A percentile compares a stretch with the other conserved stretches of the same genome.
phyloP scores from a whole-genome alignment of 2,797 vertebrate genomes.

The Neoniphon sammara region DNA sequence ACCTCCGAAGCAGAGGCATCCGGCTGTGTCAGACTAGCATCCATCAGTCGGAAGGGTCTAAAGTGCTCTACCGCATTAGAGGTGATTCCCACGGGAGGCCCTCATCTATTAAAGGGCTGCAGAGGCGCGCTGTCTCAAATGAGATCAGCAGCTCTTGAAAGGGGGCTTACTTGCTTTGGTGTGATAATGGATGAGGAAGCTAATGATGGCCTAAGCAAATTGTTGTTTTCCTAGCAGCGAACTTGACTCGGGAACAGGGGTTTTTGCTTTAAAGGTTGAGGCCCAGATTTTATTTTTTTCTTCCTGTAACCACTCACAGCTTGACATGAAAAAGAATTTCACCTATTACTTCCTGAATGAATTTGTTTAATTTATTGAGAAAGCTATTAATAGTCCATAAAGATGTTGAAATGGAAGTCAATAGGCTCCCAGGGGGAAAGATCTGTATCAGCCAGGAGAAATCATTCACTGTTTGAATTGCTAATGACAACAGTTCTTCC shows the following conservation, averaged over 20 bases:
- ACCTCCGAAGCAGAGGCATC: slow-evolving; percentile 27
- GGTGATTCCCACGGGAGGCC: slow-evolving; percentile 60
- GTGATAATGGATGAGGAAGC: slow-evolving; percentile 51
- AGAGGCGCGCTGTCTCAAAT: slow-evolving; percentile 53
- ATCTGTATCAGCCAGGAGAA: slow-evolving; percentile 63
- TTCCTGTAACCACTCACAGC: not conserved
- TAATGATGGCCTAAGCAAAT: slow-evolving; percentile 37
- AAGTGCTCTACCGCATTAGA: slow-evolving; percentile 63
- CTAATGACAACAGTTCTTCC: slow-evolving; percentile 68
- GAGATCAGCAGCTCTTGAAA: slow-evolving; percentile 60
- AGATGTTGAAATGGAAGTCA: slow-evolving; percentile 54
- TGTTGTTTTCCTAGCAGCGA: slow-evolving; percentile 35
- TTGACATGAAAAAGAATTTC: slow-evolving; percentile 34
- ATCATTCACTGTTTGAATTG: slow-evolving; percentile 66
- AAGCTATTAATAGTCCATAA: slow-evolving; percentile 54
- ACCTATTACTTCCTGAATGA: slow-evolving; percentile 40
- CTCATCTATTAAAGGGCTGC: slow-evolving; percentile 61
- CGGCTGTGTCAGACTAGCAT: slow-evolving; percentile 51
- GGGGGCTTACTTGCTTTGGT: slow-evolving; percentile 49
- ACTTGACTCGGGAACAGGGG: slow-evolving; percentile 3
- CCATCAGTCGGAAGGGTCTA: slow-evolving; percentile 66
- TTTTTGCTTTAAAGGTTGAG: not conserved
- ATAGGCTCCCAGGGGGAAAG: slow-evolving; percentile 49
- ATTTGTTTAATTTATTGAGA: slow-evolving; percentile 17
- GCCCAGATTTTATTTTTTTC: not conserved